Base-by-base conservation (phyloP, 2,888 invertebrate genomes). In the Drosophila trichaetosa region DNA sequence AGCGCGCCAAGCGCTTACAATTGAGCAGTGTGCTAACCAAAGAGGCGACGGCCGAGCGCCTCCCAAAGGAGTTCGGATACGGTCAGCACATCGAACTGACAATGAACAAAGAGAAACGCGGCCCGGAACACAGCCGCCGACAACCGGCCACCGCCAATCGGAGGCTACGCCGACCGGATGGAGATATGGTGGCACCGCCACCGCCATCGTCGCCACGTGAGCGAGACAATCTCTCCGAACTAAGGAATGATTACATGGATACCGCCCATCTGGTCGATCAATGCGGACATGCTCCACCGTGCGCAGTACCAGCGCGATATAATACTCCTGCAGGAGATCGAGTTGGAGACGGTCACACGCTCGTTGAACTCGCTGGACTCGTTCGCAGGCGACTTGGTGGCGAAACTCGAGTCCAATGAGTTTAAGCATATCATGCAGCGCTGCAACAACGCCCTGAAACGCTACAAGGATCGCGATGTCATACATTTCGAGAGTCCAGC, bases 141-240 rank as follows among this genome's bases (percentile, higher is more conserved):
- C 29, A 8, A 8, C 10, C 4, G 29, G 8, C 8, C 6, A 2
- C 33, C 2, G 53, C 49, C 46, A n/a, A 4, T 38, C 34, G 76
- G 3, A 78, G 66, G 49, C 10, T 40, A 4, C 76, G 79, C 18
- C 72, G 75, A n/a, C 0, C 36, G 2, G 71, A 71, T 11, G 27
- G 21, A 40, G 65, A 79, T n/a, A 8, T n/a, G 38, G 4, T 8
- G 46, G 60, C 69, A 21, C 52, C 71, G n/a, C 83, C 18, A 33
- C 21, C 83, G n/a, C 82, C 82, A 27, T 16, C 83, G 16, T 87
- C 83, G 16, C 87, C 83, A 0, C 78, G 84, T 2, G 80, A 76
- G 4, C 36, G 57, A 7, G 53, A 59, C 40, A 8, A 40, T 33
- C 65, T 80, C 2, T n/a, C 70, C 2, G 69, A 84, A 8, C 51